A percentile compares a stretch with the other conserved stretches of the same genome.
Evolutionary conservation across 2,888 invertebrate species (phyloP).

Genomic region (Drosophila pegasa): DNA sequence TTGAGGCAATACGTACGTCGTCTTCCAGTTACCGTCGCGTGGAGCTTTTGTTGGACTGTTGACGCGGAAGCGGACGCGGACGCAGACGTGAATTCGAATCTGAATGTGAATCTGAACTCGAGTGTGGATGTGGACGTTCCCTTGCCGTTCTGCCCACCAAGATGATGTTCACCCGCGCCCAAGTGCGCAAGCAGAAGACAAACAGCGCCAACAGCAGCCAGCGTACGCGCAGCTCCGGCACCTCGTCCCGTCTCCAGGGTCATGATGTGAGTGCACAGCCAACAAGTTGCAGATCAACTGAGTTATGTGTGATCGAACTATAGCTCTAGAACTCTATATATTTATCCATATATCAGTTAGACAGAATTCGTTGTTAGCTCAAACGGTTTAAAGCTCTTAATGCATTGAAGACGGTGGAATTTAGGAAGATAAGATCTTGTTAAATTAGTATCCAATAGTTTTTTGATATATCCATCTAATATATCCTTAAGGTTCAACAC

Average conservation of each 20-base stretch:
- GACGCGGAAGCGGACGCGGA: slow-evolving; percentile 37
- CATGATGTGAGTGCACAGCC: slow-evolving; percentile 57
- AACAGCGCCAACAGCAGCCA: slow-evolving; percentile 78
- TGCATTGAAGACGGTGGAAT: too few relatives aligned
- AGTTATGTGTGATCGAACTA: too few relatives aligned
- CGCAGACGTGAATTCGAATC: not conserved
- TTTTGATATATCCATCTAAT: too few relatives aligned
- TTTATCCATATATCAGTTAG: too few relatives aligned
- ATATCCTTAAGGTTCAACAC: too few relatives aligned
- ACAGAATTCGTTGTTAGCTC: too few relatives aligned
- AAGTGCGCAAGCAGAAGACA: slow-evolving; percentile 87
- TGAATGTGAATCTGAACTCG: not conserved
- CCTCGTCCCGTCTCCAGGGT: slow-evolving; percentile 51
- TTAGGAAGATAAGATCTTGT: too few relatives aligned
- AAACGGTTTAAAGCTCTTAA: too few relatives aligned
- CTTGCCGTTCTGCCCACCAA: slow-evolving; percentile 41
- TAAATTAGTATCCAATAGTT: too few relatives aligned
- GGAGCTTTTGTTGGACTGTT: slow-evolving; percentile 38
- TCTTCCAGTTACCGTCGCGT: slow-evolving; percentile 30
- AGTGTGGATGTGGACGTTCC: not conserved
- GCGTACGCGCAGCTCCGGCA: slow-evolving; percentile 69
- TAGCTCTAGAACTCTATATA: too few relatives aligned
- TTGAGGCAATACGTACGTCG: slow-evolving; percentile 19
- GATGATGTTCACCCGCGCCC: slow-evolving; percentile 90
- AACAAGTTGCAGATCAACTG: not conserved